phyloP scores from a whole-genome alignment of 2,888 invertebrate species.

The Anorthoa munda region DNA sequence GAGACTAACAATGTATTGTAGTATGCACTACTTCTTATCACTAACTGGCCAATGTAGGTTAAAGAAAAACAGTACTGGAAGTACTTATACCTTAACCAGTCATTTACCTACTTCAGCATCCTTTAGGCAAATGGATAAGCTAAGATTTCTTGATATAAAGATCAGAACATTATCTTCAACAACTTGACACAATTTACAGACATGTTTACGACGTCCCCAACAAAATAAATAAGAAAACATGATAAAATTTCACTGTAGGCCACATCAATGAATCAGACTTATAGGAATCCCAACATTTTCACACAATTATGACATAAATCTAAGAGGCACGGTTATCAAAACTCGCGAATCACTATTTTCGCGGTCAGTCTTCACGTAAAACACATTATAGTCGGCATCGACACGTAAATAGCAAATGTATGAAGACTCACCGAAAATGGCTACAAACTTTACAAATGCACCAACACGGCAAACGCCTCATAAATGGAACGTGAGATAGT shows the following conservation, averaged over 20 bases:
- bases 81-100: slow-evolving; percentile 1
- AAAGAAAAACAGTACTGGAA: slow-evolving; percentile 42
- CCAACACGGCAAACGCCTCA: slow-evolving; percentile 80
- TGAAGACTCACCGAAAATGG: slow-evolving; percentile 88
- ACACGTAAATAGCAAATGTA: slow-evolving; percentile 83
- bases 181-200: slow-evolving; percentile 53
- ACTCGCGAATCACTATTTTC: slow-evolving; percentile 64
- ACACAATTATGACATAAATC: slow-evolving; percentile 45
- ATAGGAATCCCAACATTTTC: slow-evolving; percentile 35
- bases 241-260: slow-evolving; percentile 32
- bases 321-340: slow-evolving; percentile 49
- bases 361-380: slow-evolving; percentile 70
- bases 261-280: slow-evolving; percentile 43
- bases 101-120: slow-evolving; percentile 20
- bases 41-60: slow-evolving; percentile 42
- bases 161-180: slow-evolving; percentile 15
- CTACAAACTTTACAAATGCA: slow-evolving; percentile 85
- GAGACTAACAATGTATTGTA: neutral
- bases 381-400: slow-evolving; percentile 73
- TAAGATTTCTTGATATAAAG: slow-evolving; percentile 12
- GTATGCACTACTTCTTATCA: slow-evolving; percentile 51
- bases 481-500: slow-evolving; percentile 87
- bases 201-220: slow-evolving; percentile 21
- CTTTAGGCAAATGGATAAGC: neutral
- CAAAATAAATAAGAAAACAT: slow-evolving; percentile 54